Conservation (phyloP, 2,113 vertebrate genomes). For the Athene cunicularia region DNA sequence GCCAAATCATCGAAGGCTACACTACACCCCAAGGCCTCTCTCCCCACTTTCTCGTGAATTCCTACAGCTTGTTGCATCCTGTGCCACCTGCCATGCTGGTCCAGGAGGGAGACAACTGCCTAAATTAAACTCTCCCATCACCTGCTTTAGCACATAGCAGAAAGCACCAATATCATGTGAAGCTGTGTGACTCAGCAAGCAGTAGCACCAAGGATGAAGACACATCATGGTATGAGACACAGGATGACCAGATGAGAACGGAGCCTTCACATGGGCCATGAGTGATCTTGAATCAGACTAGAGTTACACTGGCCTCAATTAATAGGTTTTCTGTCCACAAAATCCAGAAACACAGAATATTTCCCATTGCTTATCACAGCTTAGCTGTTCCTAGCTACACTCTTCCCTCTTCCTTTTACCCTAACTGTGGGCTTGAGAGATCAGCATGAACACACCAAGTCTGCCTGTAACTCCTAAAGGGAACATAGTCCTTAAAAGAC, state of each 20-base stretch:
- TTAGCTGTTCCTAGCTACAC: not conserved
- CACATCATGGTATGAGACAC: not conserved
- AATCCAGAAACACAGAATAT: not conserved
- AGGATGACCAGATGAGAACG: not conserved
- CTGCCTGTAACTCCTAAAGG: not conserved
- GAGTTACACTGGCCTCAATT: not conserved
- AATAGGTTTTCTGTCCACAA: not conserved
- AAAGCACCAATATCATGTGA: not conserved
- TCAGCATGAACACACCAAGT: rapidly evolving
- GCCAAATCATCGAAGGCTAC: not conserved
- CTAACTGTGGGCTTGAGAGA: not conserved
- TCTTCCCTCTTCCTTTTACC: not conserved
- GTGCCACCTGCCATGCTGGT: not conserved
- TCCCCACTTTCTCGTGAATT: not conserved
- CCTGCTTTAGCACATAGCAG: not conserved
- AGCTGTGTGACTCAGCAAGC: not conserved
- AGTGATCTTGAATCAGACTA: not conserved
- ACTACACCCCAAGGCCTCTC: not conserved
- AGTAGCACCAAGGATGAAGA: not conserved
- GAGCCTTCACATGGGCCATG: not conserved
- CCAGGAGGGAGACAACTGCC: not conserved
- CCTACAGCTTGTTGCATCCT: not conserved
- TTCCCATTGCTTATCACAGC: not conserved
- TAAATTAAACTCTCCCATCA: not conserved
- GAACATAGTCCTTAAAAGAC: not conserved